Base-by-base conservation (phyloP, 2,113 vertebrate species). In the Axis porcinus region DNA sequence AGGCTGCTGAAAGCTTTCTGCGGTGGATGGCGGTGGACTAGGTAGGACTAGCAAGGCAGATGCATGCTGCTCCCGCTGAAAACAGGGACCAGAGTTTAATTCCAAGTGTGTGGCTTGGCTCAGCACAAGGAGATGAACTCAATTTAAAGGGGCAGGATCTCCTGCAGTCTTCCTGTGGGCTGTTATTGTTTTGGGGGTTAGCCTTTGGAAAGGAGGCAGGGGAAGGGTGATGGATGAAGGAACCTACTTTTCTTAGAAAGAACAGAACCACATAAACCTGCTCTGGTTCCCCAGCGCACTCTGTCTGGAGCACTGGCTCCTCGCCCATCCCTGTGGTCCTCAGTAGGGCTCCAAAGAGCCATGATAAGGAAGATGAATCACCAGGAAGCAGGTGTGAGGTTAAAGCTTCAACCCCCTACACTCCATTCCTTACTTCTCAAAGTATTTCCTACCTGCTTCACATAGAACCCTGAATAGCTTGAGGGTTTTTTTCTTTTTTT, bases 241-340 rank as follows among this genome's bases (percentile, higher is more conserved):
- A 74, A 43, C 55, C 33, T 36, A 78, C 30, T 91, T 60, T 78
- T 50, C 55, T 89, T 58, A 79, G 28, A 23, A 83, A 91, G 45
- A 89, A 23, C 3, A 62, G 43, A 62, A 87, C 7, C 0, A 21
- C 1, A 3, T 74, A 43, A 62, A 28, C 52, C 33, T 3, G 33
- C 60, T n/a, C 30, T 62, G 55, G 7, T 33, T 81, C 64, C 64
- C 78, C 58, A 36, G 50, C 25, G 17, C 2, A 1, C 15, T 30
- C 25, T 57, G 57, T 33, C 19, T 36, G 43, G 58, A 60, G 17
- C 21, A 1, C 1, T 4, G 19, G 13, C 14, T 90, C 25, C 14
- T n/a, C 5, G 52, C 16, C 43, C 7, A 79, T 30, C 40, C 17
- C 19, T 5, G 57, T 57, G 21, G 45, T 19, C 30, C 4, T 93